Evolutionary conservation across 2,888 invertebrate species (phyloP), one percentile per base, ranked within the genome.

Genomic region (Chrysolina americana): DNA sequence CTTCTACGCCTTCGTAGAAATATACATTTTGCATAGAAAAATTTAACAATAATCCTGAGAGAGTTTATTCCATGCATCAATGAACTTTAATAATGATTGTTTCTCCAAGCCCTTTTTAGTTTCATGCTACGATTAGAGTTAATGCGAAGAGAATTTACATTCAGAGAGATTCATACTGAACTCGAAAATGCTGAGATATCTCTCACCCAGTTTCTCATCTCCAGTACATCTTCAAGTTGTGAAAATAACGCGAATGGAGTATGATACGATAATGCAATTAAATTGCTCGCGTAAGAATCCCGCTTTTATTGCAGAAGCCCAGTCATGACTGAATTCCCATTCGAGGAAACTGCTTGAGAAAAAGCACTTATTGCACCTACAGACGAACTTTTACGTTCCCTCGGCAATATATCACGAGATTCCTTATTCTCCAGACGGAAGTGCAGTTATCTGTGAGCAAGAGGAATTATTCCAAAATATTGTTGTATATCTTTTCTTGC

Each of bases 281-380:
- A 80, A 81, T 79, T 80, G 81, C 81, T 80, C 83, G 80, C 82
- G 81, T 82, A 82, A 82, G 82, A 83, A 83, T 84, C 83, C 83
- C 83, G 83, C 82, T 81, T 84, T 81, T 81, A 81, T 80, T 79
- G 80, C 79, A 75, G 77, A 76, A 48, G 73, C 59, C 77, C 75
- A 80, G 80, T 81, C 80, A 82, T 80, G 82, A 79, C 78, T 79
- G 79, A 82, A 83, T 83, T 83, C 83, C 83, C 78, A 75, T 80
- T 80, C 78, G 79, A 59, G 36, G 23, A 59, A 28, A 28, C 76
- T 78, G 80, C 81, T 82, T 76, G 79, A 75, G 80, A 80, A 81
- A 81, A 80, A 81, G 81, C 80, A 80, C 80, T 83, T 82, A 83
- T 81, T 83, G 81, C 80, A 79, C 76, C 71, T 68, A 56, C 50